Conservation (phyloP, 1,140 invertebrate species). For the Zaprionus ornatus region DNA sequence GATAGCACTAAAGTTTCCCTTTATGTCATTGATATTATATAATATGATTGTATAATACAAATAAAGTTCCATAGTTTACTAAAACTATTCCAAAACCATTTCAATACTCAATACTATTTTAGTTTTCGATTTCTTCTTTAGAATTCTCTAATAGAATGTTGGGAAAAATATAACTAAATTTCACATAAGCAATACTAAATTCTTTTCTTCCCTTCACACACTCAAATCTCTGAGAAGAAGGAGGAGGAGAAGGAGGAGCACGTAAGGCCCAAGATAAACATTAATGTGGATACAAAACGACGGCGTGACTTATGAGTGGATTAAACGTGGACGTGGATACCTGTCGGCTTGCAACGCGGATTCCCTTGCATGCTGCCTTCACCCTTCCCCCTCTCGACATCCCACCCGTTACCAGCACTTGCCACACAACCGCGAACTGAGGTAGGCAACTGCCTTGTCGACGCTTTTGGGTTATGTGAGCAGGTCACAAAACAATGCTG, state of each 20-base stretch:
- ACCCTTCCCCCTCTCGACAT: background rate
- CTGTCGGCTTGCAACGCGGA: constrained; percentile 24
- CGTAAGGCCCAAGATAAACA: background rate
- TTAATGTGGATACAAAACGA: constrained; percentile 33
- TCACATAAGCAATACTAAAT: background rate
- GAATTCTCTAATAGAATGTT: background rate
- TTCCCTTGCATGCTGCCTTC: background rate
- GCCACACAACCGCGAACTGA: constrained; percentile 24
- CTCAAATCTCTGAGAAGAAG: background rate
- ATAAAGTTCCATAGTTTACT: no score
- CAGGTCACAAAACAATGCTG: constrained; percentile 48
- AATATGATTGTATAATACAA: no score
- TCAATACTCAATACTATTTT: no score
- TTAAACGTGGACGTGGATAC: constrained; percentile 51
- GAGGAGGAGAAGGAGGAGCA: background rate
- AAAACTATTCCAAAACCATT: no score
- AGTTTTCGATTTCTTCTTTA: no score
- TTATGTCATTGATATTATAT: no score
- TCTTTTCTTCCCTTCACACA: background rate
- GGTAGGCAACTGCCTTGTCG: constrained; percentile 58
- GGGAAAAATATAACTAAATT: background rate
- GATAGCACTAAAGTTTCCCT: no score
- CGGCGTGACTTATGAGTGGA: constrained; percentile 72
- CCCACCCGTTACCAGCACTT: constrained; percentile 1
- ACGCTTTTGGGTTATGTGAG: constrained; percentile 33